Evolutionary conservation across 2,113 vertebrate species (phyloP).

Genomic region (Lophura nycthemera): DNA sequence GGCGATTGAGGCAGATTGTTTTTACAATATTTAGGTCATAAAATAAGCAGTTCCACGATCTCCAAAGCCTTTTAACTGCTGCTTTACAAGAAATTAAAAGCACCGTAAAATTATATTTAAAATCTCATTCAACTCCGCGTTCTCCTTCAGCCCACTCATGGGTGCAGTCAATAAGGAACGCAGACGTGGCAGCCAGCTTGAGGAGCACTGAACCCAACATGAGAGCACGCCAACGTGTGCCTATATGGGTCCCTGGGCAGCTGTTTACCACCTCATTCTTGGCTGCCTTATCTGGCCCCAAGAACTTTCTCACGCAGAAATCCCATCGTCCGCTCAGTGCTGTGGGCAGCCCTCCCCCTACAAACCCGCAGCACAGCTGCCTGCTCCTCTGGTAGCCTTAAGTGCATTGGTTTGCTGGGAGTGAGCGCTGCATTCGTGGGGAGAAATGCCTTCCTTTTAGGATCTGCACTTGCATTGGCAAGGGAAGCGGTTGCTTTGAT

Average conservation of each 20-base stretch:
- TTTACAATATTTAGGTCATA: constrained; percentile 15
- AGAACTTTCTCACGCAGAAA: background rate
- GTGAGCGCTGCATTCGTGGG: fast-evolving
- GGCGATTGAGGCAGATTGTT: background rate
- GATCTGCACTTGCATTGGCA: background rate
- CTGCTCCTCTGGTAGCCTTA: background rate
- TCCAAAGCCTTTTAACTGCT: constrained; percentile 20
- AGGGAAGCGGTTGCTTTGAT: background rate
- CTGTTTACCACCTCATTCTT: background rate
- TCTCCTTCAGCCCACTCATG: background rate
- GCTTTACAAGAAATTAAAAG: constrained; percentile 48
- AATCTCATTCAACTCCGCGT: background rate
- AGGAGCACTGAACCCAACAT: background rate
- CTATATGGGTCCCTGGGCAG: background rate
- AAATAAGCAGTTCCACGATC: constrained; percentile 29
- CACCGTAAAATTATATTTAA: background rate
- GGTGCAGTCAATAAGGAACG: background rate
- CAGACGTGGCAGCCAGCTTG: background rate
- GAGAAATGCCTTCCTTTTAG: background rate
- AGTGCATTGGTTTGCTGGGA: background rate
- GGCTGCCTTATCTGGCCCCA: background rate
- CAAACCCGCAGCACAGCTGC: background rate
- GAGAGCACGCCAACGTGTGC: background rate
- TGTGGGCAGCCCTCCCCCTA: background rate
- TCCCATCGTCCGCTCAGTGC: background rate